These are phyloP conservation scores for Cotesia glomerata DNA, from an alignment of 1,140 invertebrate species.

Conservation along the genomic window DNA sequence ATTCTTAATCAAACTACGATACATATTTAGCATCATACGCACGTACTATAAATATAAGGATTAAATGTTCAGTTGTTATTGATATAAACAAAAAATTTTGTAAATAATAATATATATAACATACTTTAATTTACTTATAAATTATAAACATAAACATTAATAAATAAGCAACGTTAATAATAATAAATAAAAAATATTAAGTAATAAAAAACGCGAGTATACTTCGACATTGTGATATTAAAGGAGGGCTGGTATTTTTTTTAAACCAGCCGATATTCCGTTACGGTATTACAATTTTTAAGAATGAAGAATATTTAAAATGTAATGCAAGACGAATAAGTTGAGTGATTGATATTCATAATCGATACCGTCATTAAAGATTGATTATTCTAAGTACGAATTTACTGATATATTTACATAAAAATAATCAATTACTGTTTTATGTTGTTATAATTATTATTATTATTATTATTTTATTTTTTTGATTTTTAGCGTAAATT, in stretches of 20 bases:
- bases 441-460: no score
- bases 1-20: background rate
- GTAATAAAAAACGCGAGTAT: constrained; percentile 44
- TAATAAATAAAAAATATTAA: constrained; percentile 5
- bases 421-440: constrained; percentile 4
- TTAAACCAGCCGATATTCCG: constrained; percentile 32
- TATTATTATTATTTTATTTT: constrained; percentile 1
- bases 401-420: constrained; percentile 47
- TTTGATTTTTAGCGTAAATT: constrained; percentile 34
- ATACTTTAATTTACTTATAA: constrained; percentile 36
- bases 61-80: constrained; percentile 43
- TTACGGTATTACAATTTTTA: constrained; percentile 43
- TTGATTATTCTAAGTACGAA: constrained; percentile 62
- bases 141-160: constrained; percentile 7
- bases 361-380: constrained; percentile 32
- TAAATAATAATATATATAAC: constrained; percentile 49
- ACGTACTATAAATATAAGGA: constrained; percentile 26
- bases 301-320: constrained; percentile 5
- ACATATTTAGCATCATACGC: background rate
- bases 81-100: constrained; percentile 43
- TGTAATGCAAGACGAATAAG: constrained; percentile 2
- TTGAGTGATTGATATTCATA: background rate
- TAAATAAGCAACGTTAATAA: constrained; percentile 29
- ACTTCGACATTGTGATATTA: constrained; percentile 57
- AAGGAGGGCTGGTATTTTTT: constrained; percentile 36